phyloP scores from a whole-genome alignment of 1,140 invertebrate species.

The Melitaea cinxia region DNA sequence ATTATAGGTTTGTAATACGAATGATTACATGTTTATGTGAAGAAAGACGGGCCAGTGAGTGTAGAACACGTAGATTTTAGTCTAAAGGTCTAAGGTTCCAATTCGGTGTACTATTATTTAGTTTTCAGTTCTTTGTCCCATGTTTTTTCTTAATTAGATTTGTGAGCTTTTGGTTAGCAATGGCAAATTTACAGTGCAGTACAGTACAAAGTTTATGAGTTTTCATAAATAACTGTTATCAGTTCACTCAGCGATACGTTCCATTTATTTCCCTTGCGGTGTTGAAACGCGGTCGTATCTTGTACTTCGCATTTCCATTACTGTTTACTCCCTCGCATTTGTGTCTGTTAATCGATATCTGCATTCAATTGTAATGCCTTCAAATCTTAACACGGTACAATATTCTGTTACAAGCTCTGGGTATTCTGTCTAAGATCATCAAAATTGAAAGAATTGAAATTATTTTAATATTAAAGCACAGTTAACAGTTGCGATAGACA shows the following conservation, averaged over 20 bases:
- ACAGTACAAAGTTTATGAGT: slow-evolving; percentile 30
- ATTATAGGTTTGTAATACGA: no score
- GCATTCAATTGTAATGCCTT: slow-evolving; percentile 32
- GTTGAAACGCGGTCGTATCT: slow-evolving; percentile 38
- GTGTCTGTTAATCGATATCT: slow-evolving; percentile 36
- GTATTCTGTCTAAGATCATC: no score
- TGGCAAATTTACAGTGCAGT: slow-evolving; percentile 19
- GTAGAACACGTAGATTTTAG: no score
- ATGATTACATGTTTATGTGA: no score
- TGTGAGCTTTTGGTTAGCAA: not conserved
- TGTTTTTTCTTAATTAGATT: no score
- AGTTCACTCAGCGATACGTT: slow-evolving; percentile 41
- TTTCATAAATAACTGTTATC: slow-evolving; percentile 39
- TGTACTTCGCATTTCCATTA: slow-evolving; percentile 41
- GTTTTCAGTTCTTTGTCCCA: no score
- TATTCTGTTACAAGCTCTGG: slow-evolving; percentile 9
- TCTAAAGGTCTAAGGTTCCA: no score
- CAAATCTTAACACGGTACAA: slow-evolving; percentile 18
- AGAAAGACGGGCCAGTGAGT: no score
- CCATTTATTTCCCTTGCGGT: slow-evolving; percentile 43
- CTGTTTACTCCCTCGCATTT: slow-evolving; percentile 16
- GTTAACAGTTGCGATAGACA: not conserved
- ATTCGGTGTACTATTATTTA: no score
- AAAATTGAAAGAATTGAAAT: slow-evolving; percentile 10
- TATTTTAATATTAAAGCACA: not conserved